These are phyloP conservation scores for Ligdia adustata DNA, from an alignment of 2,888 invertebrate genomes.

Conservation along the genomic window DNA sequence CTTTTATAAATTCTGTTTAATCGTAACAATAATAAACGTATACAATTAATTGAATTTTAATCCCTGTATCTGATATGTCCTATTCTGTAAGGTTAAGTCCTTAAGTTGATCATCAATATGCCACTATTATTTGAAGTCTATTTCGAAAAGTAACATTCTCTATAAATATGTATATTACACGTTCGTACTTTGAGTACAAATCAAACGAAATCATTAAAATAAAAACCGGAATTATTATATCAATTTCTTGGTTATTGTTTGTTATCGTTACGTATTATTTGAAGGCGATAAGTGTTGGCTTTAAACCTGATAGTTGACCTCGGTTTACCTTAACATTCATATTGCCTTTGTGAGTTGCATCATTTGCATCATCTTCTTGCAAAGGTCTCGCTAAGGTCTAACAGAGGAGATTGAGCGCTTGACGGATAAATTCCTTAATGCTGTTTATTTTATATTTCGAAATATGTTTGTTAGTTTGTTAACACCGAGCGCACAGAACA, in stretches of 20 bases:
- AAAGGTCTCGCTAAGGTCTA: constrained; percentile 24
- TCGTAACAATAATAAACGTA: too few relatives aligned
- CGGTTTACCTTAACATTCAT: constrained; percentile 12
- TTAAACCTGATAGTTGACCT: constrained; percentile 19
- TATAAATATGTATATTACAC: too few relatives aligned
- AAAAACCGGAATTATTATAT: neutral
- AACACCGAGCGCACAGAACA: constrained; percentile 20
- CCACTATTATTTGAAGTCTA: too few relatives aligned
- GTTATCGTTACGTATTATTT: neutral
- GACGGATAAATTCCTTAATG: constrained; percentile 11
- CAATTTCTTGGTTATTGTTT: constrained; percentile 7
- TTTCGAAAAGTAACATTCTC: too few relatives aligned
- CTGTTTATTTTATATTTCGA: constrained; percentile 18
- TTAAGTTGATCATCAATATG: too few relatives aligned
- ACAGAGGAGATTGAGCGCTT: constrained; percentile 10
- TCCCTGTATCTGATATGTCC: too few relatives aligned
- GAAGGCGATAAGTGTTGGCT: constrained; percentile 7
- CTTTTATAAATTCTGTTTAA: too few relatives aligned
- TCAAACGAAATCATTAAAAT: too few relatives aligned
- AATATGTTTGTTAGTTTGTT: constrained; percentile 23
- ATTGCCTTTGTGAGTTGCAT: constrained; percentile 15
- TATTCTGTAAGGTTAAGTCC: too few relatives aligned
- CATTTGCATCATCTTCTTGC: constrained; percentile 20
- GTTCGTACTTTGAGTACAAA: too few relatives aligned
- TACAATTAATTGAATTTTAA: too few relatives aligned